Conservation (phyloP, 2,113 vertebrate genomes). For the Ginglymostoma cirratum region DNA sequence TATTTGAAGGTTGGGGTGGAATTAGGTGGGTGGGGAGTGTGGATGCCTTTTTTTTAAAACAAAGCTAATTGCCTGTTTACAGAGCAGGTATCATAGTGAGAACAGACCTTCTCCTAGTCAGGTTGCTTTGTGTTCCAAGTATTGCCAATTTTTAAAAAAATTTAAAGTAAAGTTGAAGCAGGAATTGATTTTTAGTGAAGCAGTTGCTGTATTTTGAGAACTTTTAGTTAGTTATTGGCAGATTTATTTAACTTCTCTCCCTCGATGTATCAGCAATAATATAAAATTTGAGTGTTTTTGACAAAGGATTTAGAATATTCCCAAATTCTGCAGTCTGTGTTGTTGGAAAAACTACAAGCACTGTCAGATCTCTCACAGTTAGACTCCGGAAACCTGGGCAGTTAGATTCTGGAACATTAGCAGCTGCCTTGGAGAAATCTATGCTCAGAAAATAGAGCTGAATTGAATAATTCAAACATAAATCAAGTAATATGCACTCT, state of each 20-base stretch:
- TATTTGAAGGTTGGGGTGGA: neutral
- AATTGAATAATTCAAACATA: constrained; percentile 25
- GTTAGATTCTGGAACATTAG: constrained; percentile 2
- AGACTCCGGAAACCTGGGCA: neutral
- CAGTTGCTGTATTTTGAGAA: neutral
- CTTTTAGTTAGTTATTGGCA: neutral
- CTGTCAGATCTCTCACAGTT: neutral
- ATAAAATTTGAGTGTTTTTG: neutral
- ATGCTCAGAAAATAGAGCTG: neutral
- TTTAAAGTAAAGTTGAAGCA: neutral
- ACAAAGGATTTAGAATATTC: neutral
- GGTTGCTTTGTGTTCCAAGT: neutral
- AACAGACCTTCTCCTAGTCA: neutral
- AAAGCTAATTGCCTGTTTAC: neutral
- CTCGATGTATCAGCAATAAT: too few relatives aligned
- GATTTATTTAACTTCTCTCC: too few relatives aligned
- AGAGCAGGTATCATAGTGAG: neutral
- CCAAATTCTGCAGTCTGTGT: too few relatives aligned
- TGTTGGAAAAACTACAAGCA: neutral
- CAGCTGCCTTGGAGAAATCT: neutral
- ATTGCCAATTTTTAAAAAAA: neutral
- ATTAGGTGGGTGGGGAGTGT: neutral
- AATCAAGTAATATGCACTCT: neutral
- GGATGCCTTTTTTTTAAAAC: neutral
- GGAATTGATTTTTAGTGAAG: neutral